Evolutionary conservation across 2,888 invertebrate species (phyloP), one percentile per base, ranked within the genome.

Genomic region (Malachius bipustulatus): DNA sequence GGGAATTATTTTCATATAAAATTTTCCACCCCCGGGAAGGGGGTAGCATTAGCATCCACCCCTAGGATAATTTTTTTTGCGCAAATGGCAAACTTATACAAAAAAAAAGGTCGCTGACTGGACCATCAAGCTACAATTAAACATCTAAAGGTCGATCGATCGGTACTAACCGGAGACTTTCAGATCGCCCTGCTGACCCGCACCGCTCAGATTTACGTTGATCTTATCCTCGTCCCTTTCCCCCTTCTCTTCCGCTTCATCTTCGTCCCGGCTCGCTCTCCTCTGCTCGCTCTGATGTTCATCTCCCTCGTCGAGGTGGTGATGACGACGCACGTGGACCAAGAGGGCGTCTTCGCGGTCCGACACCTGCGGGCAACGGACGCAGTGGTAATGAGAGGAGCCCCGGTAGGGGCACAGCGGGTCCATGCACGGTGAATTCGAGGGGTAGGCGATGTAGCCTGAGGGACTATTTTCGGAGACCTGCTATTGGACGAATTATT

Each of bases 311-410:
- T 82, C 82, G 28, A 79, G 73, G 47, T 82, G 76, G 43, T 81
- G 81, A 59, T 91, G 90, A 50, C 83, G 84, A 58, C 89, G 76
- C 60, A 84, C 77, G 55, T 91, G 91, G 48, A 81, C 75, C 39
- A 82, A 73, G 48, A 90, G 71, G 24, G 80, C 74, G 41, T 81
- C 77, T 38, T 82, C 77, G 31, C 78, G 72, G 55, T 87, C 83
- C 1, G 84, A 82, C 6, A 83, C 77, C 51, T 83, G 88, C 54
- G 84, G 79, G 56, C 91, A 93, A 47, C 80, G 64, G 28, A 77
- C 79, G 64, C 91, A 93, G 57, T 93, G 93, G 52, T 79, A 83
- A 59, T 93, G 93, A 30, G 77, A 70, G 43, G 75, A 71, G 3
- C 75, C 70, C 36, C 77, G 62, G 41, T 75, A 74, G 13, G 75